A percentile compares a stretch with the other conserved stretches of the same genome.
These are phyloP conservation scores for Acrocera orbiculus DNA, from an alignment of 2,888 invertebrate genomes.

Conservation along the genomic window DNA sequence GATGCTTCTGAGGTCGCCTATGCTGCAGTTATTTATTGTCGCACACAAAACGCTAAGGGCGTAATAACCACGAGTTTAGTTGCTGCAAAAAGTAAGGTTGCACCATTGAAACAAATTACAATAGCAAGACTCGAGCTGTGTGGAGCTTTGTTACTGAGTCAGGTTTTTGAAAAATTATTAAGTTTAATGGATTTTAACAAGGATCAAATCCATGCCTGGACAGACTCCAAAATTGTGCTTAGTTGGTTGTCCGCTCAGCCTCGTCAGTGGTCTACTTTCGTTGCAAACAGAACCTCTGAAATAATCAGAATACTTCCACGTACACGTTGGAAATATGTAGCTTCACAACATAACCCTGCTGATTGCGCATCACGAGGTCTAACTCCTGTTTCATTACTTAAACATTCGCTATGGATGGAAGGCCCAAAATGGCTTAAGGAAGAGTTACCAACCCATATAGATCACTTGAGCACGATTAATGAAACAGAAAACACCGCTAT, in stretches of 20 bases:
- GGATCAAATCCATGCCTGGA: neutral
- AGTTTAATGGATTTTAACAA: neutral
- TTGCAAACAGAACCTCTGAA: slow-evolving; percentile 9
- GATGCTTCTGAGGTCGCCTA: slow-evolving; percentile 10
- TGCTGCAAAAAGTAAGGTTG: slow-evolving; percentile 8
- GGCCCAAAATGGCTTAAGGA: too few species aligned
- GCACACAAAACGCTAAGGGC: neutral
- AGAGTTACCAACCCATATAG: too few species aligned
- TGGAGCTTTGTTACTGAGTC: slow-evolving; percentile 1
- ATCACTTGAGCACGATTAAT: too few species aligned
- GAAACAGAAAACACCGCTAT: too few species aligned
- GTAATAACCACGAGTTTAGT: slow-evolving; percentile 4
- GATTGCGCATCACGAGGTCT: too few species aligned
- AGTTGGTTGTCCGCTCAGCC: slow-evolving; percentile 1
- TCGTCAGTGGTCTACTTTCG: slow-evolving; percentile 2
- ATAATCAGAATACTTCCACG: slow-evolving; percentile 6
- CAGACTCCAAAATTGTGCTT: slow-evolving; percentile 2
- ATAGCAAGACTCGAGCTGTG: slow-evolving; percentile 9
- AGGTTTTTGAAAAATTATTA: neutral
- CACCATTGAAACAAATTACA: slow-evolving; percentile 8
- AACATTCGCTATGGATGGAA: too few species aligned
- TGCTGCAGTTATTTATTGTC: slow-evolving; percentile 5
- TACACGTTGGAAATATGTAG: slow-evolving; percentile 9
- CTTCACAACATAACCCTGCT: slow-evolving; percentile 8
- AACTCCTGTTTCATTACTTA: too few species aligned